Base-by-base conservation (phyloP, 2,888 invertebrate species). In the Anodontia alba region DNA sequence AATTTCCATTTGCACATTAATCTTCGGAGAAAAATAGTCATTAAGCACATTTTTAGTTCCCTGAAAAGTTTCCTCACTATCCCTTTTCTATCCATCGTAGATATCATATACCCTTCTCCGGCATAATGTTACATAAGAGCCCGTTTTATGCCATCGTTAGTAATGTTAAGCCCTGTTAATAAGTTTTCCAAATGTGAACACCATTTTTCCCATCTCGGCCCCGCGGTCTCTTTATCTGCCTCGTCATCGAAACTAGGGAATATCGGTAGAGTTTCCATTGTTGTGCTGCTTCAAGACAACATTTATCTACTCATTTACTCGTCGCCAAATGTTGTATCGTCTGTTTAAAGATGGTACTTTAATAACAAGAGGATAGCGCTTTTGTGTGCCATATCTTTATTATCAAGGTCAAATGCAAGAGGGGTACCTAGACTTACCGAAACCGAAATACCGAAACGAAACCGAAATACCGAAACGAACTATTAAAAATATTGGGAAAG, bases 51-150 rank as follows among this genome's bases (percentile, higher is more conserved):
- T 46, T 29, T 84, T 84, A 36, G 80, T 80, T 17, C 62, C 75
- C 20, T 38, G 74, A 57, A 75, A 82, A 17, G 71, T 78, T 0
- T 20, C 43, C 31, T 62, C 78, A 2, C 72, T 71, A 20, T 76
- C 73, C 29, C 67, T 71, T 43, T 84, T 82, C 31, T 81, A 49
- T 10, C 73, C 81, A 1, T 80, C 74, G 54, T 80, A 87, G 12
- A 87, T 83, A 23, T 87, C 85, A 66, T 54, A 81, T 0, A 78
- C 87, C 33, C 76, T 67, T 87, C 84, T 0, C 84, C 83, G 20
- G 78, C 84, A 72, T 82, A 84, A 62, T 78, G 81, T 15, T 84
- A 74, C 15, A 84, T 73, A 15, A 85, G 76, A 23, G 81, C 85
- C 23, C 81, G 67, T 71, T 80, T 79, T 29, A 78, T 43, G 7